These are phyloP conservation scores for Halichoeres trimaculatus DNA, from an alignment of 2,113 vertebrate species.

Conservation along the genomic window DNA sequence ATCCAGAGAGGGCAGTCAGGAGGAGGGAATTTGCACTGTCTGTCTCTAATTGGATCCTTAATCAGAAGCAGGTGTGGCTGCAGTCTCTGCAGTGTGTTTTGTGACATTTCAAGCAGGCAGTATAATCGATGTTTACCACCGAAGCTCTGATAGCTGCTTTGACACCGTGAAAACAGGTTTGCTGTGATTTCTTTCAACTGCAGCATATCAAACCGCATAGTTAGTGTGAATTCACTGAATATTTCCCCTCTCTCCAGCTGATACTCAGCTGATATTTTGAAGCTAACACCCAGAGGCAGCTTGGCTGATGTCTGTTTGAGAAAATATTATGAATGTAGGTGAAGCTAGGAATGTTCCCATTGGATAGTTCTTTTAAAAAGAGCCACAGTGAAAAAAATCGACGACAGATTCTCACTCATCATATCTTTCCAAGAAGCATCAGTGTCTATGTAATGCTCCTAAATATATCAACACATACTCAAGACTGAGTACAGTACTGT, in stretches of 20 bases:
- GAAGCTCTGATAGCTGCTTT: conserved; percentile 28
- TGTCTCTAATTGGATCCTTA: conserved; percentile 70
- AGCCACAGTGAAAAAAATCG: conserved; percentile 6
- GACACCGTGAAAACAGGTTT: conserved; percentile 41
- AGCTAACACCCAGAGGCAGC: conserved; percentile 25
- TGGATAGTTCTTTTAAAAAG: background rate
- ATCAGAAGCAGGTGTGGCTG: conserved; percentile 64
- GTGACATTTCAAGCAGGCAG: conserved; percentile 38
- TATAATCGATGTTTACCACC: conserved; percentile 43
- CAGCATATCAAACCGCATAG: conserved; percentile 11
- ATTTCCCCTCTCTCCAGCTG: conserved; percentile 14
- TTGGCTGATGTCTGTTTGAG: background rate
- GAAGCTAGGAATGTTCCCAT: conserved; percentile 8
- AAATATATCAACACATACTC: background rate
- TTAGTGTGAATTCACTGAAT: conserved; percentile 28
- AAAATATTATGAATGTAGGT: conserved; percentile 6
- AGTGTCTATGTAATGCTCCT: background rate
- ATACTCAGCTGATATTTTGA: conserved; percentile 19
- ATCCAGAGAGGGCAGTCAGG: conserved; percentile 48
- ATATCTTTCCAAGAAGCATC: background rate
- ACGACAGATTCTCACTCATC: background rate
- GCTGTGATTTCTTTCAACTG: conserved; percentile 34
- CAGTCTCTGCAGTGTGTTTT: conserved; percentile 20
- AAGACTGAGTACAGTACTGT: too few species aligned
- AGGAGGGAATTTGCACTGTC: conserved; percentile 48